Evolutionary conservation across 64 coral and sea anemone genomes (phyloP).

Genomic region (Montipora efflorescens): DNA sequence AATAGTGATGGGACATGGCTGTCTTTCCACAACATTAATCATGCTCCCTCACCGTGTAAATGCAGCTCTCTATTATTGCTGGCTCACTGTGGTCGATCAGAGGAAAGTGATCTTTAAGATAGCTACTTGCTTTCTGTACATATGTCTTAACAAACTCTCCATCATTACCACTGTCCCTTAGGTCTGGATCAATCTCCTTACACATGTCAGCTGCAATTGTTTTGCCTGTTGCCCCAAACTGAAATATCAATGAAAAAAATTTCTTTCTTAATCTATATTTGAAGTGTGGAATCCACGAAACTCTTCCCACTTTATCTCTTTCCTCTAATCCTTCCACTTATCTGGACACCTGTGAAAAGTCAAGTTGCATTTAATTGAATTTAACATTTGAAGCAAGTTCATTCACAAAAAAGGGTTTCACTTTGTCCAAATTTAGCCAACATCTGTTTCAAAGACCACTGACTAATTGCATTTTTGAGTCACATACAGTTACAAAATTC

Average conservation of each 20-base stretch:
- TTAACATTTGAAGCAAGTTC: too few relatives aligned
- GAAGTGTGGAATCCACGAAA: too few relatives aligned
- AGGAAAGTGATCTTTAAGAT: conserved; percentile 61
- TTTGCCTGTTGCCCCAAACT: conserved; percentile 28
- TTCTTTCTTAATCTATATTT: background rate
- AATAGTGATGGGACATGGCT: too few relatives aligned
- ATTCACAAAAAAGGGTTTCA: too few relatives aligned
- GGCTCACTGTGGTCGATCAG: conserved; percentile 32
- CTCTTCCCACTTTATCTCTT: too few relatives aligned
- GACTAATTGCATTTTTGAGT: too few relatives aligned
- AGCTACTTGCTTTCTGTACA: background rate
- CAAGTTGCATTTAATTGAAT: too few relatives aligned
- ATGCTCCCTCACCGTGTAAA: conserved; percentile 54
- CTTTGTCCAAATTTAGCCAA: too few relatives aligned
- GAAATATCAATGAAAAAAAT: background rate
- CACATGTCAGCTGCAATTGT: background rate
- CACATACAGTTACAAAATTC: too few relatives aligned
- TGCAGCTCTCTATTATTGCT: conserved; percentile 53
- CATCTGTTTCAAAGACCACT: too few relatives aligned
- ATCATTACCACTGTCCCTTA: conserved; percentile 2
- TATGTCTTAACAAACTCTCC: background rate
- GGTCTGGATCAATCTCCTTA: conserved; percentile 34
- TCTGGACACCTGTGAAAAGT: too few relatives aligned
- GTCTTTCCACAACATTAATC: background rate
- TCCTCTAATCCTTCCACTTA: too few relatives aligned